Evolutionary conservation across 2,888 invertebrate species (phyloP), one percentile per base, ranked within the genome.

Genomic region (Microplitis deprimator): DNA sequence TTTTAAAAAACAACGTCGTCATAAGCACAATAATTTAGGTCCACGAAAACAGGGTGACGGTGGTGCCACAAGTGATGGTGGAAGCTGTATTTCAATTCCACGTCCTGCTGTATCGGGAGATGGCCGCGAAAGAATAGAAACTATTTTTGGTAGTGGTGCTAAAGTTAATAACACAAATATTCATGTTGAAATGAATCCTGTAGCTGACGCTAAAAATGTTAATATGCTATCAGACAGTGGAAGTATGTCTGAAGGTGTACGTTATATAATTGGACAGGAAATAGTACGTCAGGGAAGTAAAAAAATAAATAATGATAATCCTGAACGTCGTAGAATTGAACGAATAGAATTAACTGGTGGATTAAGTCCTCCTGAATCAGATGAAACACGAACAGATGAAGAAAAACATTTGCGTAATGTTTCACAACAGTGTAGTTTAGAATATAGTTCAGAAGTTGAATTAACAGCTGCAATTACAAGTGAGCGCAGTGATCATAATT

Each of bases 151-250:
- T 69, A 94, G 93, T 77, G 92, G 93, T 0, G 93, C 94, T 1
- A 96, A 96, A 90, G 94, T 95, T 0, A 95, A 96, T 85, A 96
- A 96, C 81, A 95, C 95, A 0, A 96, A 96, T 87, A 92, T 96
- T 80, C 95, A 95, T 84, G 94, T 94, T 0, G 94, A 94, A 83
- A 89, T 92, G 79, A 92, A 91, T 80, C 92, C 92, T 0, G 91
- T 93, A 0, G 92, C 92, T 82, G 93, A 93, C 81, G 90, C 91
- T 0, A 91, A 90, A 10, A 94, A 95, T 85, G 93, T 93, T 0
- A 95, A 94, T 84, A 91, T 95, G 77, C 87, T 94, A 4, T 92
- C 92, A 38, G 93, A 94, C 69, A 93, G 93, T 62, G 93, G 93
- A 0, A 88, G 87, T 40, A 79, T 88, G 1, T 86, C 88, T 0